Conservation (phyloP, 1,140 invertebrate species). For the Aricia agestis region DNA sequence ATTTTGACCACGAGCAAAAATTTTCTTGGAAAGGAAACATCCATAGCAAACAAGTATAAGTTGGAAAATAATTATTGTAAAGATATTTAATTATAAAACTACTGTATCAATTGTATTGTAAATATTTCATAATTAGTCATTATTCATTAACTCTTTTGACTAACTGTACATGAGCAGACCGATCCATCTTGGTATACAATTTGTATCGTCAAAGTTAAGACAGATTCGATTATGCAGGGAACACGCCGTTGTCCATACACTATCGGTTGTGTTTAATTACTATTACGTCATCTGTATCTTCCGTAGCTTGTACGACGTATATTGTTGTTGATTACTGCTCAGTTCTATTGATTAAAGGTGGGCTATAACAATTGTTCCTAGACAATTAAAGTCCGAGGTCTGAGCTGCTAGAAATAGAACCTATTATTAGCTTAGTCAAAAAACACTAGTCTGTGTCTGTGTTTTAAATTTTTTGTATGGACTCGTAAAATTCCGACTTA, state of each 20-base stretch:
- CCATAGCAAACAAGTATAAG: no score
- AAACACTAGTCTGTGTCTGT: no score
- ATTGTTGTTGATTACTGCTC: neutral
- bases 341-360: neutral
- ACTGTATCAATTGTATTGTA: no score
- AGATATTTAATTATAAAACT: no score
- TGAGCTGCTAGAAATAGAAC: no score
- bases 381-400: neutral
- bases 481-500: no score
- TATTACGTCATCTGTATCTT: neutral
- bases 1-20: no score
- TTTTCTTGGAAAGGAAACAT: no score
- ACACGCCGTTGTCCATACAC: neutral
- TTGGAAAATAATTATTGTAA: no score
- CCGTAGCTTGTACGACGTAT: neutral
- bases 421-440: no score
- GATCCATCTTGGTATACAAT: neutral
- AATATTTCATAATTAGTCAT: no score
- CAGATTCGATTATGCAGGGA: neutral
- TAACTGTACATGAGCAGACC: neutral
- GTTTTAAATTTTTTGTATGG: no score
- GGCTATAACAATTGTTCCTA: neutral
- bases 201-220: slow-evolving; percentile 3
- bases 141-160: neutral
- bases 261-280: neutral